Evolutionary conservation across 2,113 vertebrate genomes (phyloP).

Genomic region (Odocoileus hemionus): DNA sequence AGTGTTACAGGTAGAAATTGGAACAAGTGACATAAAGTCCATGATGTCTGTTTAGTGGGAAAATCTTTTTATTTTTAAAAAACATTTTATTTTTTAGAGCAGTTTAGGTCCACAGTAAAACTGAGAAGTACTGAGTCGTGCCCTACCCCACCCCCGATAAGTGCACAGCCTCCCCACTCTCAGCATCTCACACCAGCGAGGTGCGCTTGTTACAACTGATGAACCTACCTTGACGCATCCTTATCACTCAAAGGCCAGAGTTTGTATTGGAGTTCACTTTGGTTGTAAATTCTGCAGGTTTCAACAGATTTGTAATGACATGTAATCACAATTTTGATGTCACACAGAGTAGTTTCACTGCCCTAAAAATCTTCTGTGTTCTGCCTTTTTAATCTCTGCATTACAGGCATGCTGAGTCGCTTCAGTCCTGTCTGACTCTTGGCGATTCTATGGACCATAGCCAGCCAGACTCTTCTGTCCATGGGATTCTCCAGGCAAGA

Average conservation of each 20-base stretch:
- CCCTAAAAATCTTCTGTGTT: background rate
- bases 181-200: background rate
- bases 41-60: background rate
- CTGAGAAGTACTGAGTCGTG: background rate
- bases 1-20: background rate
- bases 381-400: background rate
- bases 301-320: background rate
- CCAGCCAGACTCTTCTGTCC: background rate
- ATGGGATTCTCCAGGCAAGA: background rate
- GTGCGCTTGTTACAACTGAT: background rate
- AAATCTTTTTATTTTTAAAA: background rate
- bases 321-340: background rate
- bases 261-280: background rate
- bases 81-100: background rate
- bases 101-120: background rate
- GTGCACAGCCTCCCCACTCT: fast-evolving
- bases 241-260: background rate
- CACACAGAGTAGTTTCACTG: background rate
- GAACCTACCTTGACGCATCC: background rate
- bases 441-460: background rate
- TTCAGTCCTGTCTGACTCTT: background rate
- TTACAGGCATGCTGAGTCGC: background rate
- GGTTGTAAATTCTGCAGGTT: background rate
- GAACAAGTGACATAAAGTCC: background rate
- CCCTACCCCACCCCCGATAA: fast-evolving